phyloP scores from a whole-genome alignment of 2,113 vertebrate genomes.

The Chascanopsetta lugubris region DNA sequence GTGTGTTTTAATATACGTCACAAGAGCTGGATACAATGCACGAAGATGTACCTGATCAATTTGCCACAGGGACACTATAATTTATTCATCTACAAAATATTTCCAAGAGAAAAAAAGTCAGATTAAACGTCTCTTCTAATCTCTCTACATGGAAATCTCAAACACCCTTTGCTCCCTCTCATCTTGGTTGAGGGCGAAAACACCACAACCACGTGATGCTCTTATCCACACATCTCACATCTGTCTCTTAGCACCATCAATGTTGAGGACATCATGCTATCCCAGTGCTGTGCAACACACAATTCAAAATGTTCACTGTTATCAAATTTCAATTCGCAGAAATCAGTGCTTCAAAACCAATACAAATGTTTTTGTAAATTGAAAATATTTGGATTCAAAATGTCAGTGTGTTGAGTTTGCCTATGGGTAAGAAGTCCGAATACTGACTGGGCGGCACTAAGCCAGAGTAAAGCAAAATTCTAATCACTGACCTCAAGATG shows the following conservation, averaged over 20 bases:
- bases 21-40: neutral
- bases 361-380: too few species aligned
- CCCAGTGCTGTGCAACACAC: neutral
- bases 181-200: neutral
- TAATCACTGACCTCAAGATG: too few species aligned
- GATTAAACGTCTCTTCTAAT: conserved; percentile 32
- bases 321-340: too few species aligned
- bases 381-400: too few species aligned
- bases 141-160: conserved; percentile 7
- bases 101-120: conserved; percentile 11
- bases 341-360: too few species aligned
- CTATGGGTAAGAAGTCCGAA: too few species aligned
- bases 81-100: neutral
- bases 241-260: neutral
- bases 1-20: neutral
- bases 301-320: too few species aligned
- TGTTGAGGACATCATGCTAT: neutral
- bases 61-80: conserved; percentile 13
- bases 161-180: neutral
- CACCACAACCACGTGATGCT: neutral
- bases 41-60: conserved; percentile 5
- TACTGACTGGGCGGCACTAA: too few species aligned
- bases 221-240: too few species aligned
- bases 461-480: too few species aligned
- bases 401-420: too few species aligned